phyloP scores from a whole-genome alignment of 2,888 invertebrate genomes.

The Rhingia rostrata region DNA sequence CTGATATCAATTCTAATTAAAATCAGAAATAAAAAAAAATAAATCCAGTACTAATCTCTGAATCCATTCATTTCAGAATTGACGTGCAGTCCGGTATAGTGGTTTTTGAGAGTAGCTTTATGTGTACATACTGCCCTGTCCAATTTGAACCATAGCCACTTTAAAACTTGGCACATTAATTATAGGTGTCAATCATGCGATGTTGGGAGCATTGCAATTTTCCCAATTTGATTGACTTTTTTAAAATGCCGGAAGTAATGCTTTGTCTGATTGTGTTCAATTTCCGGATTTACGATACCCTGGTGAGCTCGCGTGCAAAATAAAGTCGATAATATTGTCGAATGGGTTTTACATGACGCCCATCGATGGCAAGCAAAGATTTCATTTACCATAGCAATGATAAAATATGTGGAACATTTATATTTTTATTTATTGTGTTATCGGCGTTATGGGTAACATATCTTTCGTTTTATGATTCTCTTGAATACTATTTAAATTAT shows the following conservation, averaged over 20 bases:
- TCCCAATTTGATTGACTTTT: conserved; percentile 61
- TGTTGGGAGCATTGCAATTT: conserved; percentile 59
- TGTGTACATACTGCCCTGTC: conserved; percentile 16
- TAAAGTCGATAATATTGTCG: conserved; percentile 24
- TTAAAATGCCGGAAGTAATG: conserved; percentile 66
- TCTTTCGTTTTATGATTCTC: no score
- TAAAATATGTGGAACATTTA: no score
- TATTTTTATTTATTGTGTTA: no score
- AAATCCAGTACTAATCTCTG: conserved; percentile 30
- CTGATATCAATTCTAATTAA: conserved; percentile 28
- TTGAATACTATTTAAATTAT: no score
- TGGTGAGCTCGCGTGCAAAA: conserved; percentile 49
- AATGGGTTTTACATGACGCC: background rate
- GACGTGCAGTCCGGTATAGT: conserved; percentile 14
- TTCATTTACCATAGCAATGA: background rate
- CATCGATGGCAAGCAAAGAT: background rate
- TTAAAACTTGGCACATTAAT: conserved; percentile 69
- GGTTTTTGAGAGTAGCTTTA: conserved; percentile 12
- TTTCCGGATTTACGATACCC: conserved; percentile 55
- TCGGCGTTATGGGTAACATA: no score
- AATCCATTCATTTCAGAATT: conserved; percentile 32
- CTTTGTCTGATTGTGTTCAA: conserved; percentile 53
- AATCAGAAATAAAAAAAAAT: conserved; percentile 27
- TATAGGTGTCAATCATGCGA: conserved; percentile 68
- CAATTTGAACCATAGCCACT: conserved; percentile 39